phyloP scores from a whole-genome alignment of 2,797 vertebrate genomes.

The Nothura maculosa region DNA sequence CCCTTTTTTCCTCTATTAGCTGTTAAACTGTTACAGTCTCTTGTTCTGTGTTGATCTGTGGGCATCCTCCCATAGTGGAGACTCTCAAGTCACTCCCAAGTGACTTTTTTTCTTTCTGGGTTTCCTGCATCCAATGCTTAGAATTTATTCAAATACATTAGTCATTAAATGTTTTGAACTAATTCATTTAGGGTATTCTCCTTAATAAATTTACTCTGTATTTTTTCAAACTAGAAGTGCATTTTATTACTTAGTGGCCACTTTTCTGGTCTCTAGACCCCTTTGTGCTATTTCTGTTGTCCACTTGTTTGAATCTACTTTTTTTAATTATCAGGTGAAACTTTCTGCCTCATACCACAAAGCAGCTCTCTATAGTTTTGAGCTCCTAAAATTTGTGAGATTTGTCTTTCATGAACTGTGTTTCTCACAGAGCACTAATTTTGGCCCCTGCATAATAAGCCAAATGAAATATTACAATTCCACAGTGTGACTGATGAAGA shows the following conservation, averaged over 20 bases:
- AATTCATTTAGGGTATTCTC: background rate
- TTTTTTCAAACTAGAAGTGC: background rate
- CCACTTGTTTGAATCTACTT: background rate
- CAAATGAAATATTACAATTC: background rate
- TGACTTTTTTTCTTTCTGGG: background rate
- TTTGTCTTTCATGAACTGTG: background rate
- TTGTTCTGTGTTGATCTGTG: background rate
- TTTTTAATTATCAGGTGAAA: background rate
- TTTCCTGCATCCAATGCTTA: background rate
- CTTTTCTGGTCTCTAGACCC: background rate
- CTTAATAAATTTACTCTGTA: background rate
- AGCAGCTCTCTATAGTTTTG: background rate
- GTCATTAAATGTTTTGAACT: background rate
- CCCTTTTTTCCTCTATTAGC: background rate
- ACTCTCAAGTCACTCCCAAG: too few relatives aligned
- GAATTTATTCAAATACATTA: background rate
- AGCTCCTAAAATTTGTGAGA: background rate
- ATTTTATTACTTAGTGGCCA: background rate
- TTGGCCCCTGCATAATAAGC: background rate
- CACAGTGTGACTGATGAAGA: background rate
- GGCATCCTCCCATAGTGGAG: background rate
- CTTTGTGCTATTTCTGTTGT: background rate
- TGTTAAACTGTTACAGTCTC: background rate
- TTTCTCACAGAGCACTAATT: background rate
- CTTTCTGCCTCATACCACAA: background rate